Conservation (phyloP, 2,797 vertebrate species). For the Chromobotia macracanthus region DNA sequence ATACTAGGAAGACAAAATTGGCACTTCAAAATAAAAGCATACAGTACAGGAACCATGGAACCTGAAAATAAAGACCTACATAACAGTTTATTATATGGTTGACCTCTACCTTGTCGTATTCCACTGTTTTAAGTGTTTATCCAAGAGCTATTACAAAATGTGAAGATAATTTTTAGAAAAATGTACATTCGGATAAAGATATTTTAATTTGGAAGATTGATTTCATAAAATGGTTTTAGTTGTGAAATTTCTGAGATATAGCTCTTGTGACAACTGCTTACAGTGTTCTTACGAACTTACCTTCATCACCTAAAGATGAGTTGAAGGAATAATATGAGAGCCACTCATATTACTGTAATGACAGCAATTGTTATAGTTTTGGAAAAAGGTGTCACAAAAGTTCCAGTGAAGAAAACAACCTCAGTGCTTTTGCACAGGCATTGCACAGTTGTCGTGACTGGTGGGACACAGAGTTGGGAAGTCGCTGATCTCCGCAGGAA, state of each 20-base stretch:
- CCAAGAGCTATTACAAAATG: background rate
- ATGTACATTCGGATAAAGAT: no score
- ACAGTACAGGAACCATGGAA: no score
- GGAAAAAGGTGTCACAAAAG: constrained; percentile 3
- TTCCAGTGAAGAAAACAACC: background rate
- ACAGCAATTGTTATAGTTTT: constrained; percentile 6
- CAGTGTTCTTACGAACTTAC: background rate
- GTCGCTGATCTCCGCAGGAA: constrained; percentile 37
- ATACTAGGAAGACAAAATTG: no score
- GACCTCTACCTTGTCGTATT: no score
- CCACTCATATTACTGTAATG: background rate
- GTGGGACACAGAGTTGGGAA: constrained; percentile 10
- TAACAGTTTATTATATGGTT: no score
- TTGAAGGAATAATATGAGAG: constrained; percentile 9
- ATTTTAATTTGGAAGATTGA: no score
- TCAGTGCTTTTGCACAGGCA: background rate
- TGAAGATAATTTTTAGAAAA: no score
- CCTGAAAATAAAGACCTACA: no score
- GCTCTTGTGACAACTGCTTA: background rate
- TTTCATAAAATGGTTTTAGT: no score
- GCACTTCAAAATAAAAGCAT: no score
- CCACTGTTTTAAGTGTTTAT: background rate
- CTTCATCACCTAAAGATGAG: background rate
- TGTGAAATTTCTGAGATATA: no score
- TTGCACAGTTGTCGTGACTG: background rate